Percentiles rank a stretch among this genome's conserved stretches.
phyloP scores from a whole-genome alignment of 2,113 vertebrate species.

The Heteronetta atricapilla region DNA sequence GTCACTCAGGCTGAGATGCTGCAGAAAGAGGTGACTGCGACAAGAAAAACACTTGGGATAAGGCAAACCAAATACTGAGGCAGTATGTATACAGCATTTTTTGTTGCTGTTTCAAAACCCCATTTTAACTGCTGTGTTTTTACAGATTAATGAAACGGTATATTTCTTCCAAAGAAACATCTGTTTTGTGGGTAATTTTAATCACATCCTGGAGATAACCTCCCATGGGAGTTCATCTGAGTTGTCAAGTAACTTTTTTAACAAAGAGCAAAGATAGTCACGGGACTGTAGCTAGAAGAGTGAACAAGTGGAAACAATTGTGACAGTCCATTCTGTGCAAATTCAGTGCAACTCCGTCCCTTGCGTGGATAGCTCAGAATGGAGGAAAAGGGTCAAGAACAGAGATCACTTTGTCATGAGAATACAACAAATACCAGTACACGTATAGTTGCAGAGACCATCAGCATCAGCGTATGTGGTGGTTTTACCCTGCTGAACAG shows the following conservation, averaged over 20 bases:
- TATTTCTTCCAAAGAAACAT: slow-evolving; percentile 20
- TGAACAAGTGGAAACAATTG: neutral
- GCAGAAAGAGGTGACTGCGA: neutral
- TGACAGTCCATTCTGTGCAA: neutral
- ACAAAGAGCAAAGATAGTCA: neutral
- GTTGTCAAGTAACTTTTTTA: neutral
- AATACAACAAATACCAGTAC: neutral
- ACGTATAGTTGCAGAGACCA: neutral
- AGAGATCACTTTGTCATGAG: neutral
- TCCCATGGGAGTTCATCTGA: neutral
- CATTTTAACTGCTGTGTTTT: slow-evolving; percentile 25
- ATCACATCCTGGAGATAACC: slow-evolving; percentile 16
- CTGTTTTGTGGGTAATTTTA: slow-evolving; percentile 23
- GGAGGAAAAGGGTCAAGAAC: neutral
- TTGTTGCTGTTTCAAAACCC: neutral
- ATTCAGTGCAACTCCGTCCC: accelerated
- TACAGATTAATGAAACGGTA: slow-evolving; percentile 36
- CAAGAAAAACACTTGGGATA: neutral
- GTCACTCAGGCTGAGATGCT: neutral
- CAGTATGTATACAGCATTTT: neutral
- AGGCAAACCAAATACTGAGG: neutral
- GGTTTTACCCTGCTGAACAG: no score
- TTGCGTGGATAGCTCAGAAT: accelerated
- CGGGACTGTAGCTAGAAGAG: neutral
- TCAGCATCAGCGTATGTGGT: neutral